Percentiles rank a stretch among this genome's conserved stretches.
phyloP scores from a whole-genome alignment of 2,113 vertebrate genomes.

The Pholis gunnellus region DNA sequence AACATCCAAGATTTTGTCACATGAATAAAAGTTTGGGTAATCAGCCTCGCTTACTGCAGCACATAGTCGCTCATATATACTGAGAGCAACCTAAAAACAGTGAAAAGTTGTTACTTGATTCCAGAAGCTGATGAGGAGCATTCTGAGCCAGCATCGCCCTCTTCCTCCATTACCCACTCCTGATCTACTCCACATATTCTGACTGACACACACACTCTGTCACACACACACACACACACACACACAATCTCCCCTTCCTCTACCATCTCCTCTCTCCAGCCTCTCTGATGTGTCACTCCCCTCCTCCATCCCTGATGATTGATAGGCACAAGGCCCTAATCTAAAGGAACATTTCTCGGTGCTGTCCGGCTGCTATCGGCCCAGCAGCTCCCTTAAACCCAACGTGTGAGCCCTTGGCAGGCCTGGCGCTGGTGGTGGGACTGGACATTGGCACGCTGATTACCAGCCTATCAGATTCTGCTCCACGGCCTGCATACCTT shows the following conservation, averaged over 20 bases:
- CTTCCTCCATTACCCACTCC: conserved; percentile 22
- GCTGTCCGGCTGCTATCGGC: conserved; percentile 76
- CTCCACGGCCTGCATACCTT: conserved; percentile 48
- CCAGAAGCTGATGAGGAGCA: conserved; percentile 7
- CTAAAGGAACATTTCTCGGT: conserved; percentile 79
- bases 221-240: conserved; percentile 7
- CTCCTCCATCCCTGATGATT: conserved; percentile 70
- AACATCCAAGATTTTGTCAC: not conserved
- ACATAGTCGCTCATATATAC: not conserved
- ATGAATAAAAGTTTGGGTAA: not conserved
- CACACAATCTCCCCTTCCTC: conserved; percentile 14
- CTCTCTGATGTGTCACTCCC: conserved; percentile 56
- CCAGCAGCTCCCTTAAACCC: conserved; percentile 67
- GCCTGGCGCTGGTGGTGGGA: conserved; percentile 35
- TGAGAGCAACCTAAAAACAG: not conserved
- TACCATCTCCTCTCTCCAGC: conserved; percentile 48
- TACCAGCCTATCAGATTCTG: conserved; percentile 73
- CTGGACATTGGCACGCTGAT: conserved; percentile 69
- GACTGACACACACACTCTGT: conserved; percentile 36
- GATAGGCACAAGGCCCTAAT: conserved; percentile 76
- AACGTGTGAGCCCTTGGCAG: conserved; percentile 62
- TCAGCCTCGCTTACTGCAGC: not conserved
- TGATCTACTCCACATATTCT: conserved; percentile 41
- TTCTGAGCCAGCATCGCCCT: not conserved
- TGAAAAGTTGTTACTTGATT: not conserved